These are phyloP conservation scores for Microtus agrestis DNA, from an alignment of 2,797 vertebrate genomes.

Conservation along the genomic window DNA sequence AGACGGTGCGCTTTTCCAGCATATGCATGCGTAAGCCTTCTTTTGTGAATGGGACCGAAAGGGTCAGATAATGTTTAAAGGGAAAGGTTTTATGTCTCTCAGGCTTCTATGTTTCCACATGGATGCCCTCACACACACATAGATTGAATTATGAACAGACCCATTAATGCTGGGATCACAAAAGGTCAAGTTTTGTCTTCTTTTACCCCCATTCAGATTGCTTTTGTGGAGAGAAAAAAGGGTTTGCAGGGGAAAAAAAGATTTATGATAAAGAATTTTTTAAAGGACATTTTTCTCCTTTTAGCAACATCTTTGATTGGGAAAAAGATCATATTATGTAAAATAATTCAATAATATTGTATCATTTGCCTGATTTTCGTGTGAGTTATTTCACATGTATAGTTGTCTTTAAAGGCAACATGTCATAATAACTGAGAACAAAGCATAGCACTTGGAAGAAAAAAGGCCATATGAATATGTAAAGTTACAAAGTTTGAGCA, in stretches of 20 bases:
- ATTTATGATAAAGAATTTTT: constrained; percentile 88
- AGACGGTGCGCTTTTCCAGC: constrained; percentile 87
- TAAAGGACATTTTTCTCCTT: constrained; percentile 83
- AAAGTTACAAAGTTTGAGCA: constrained; percentile 70
- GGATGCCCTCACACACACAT: constrained; percentile 90
- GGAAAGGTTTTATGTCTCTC: constrained; percentile 90
- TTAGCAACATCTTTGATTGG: constrained; percentile 86
- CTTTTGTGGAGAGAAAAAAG: constrained; percentile 87
- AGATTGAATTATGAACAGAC: constrained; percentile 93
- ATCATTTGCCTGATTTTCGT: constrained; percentile 81
- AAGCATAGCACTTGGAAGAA: constrained; percentile 73
- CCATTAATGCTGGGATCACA: constrained; percentile 92
- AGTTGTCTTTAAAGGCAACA: constrained; percentile 79
- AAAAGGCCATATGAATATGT: constrained; percentile 76
- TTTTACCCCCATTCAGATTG: constrained; percentile 90
- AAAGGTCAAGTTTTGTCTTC: constrained; percentile 93
- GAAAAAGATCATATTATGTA: constrained; percentile 82
- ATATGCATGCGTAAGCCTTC: constrained; percentile 90
- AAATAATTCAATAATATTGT: constrained; percentile 83
- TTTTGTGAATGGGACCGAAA: constrained; percentile 90
- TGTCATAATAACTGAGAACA: constrained; percentile 78
- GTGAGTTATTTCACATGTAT: constrained; percentile 80
- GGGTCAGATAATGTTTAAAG: constrained; percentile 93
- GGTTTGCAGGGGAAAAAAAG: constrained; percentile 87
- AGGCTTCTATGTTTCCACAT: constrained; percentile 91